phyloP scores from a whole-genome alignment of 2,797 vertebrate species.

The Calcarius lapponicus region DNA sequence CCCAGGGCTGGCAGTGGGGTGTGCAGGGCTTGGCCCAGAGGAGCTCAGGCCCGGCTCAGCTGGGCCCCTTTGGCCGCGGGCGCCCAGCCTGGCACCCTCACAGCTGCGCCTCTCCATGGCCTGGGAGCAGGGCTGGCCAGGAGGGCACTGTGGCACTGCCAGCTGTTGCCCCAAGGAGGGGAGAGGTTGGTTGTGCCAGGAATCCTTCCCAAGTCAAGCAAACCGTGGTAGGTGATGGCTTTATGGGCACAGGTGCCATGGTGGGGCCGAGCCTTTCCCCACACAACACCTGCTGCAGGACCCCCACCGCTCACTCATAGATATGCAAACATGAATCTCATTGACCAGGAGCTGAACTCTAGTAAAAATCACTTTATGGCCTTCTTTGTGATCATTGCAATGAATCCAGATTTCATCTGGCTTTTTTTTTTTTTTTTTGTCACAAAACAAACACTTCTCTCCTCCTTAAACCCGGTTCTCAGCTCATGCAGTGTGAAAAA shows the following conservation, averaged over 20 bases:
- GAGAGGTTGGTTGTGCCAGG: neutral
- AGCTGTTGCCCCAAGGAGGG: neutral
- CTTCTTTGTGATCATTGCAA: neutral
- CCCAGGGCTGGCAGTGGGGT: neutral
- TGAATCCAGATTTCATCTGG: neutral
- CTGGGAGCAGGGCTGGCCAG: neutral
- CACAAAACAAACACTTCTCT: neutral
- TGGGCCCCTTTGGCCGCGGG: neutral
- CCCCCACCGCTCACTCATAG: neutral
- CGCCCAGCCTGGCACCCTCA: neutral
- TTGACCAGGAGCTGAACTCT: slow-evolving; percentile 55
- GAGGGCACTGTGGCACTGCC: neutral
- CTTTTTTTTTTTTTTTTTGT: neutral
- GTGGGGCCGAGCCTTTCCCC: neutral
- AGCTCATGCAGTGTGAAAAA: neutral
- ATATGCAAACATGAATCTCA: slow-evolving; percentile 49
- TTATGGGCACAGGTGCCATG: slow-evolving; percentile 25
- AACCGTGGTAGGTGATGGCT: neutral
- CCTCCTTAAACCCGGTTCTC: neutral
- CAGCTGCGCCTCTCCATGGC: neutral
- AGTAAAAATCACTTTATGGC: slow-evolving; percentile 53
- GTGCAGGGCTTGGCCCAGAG: neutral
- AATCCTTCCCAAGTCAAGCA: neutral
- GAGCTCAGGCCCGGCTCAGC: neutral
- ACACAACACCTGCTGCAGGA: slow-evolving; percentile 40